Conservation (phyloP, 2,888 invertebrate species). For the Poecilobothrus nobilitatus region DNA sequence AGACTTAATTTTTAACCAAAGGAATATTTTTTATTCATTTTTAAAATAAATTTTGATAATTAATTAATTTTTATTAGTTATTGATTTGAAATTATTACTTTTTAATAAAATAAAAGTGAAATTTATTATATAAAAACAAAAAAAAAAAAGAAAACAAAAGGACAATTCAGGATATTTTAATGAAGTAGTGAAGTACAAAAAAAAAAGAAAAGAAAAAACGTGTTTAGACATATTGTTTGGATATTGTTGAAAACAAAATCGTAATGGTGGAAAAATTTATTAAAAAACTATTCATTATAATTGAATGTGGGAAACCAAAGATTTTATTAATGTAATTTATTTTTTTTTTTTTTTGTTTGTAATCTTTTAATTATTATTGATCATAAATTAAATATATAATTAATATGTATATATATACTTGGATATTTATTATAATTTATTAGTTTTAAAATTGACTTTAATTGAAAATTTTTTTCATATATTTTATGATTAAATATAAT, state of each 20-base stretch:
- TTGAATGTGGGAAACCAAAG: neutral
- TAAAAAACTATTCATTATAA: neutral
- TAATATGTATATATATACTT: too few relatives aligned
- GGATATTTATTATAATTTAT: too few relatives aligned
- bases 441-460: too few relatives aligned
- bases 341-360: neutral
- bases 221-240: too few relatives aligned
- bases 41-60: neutral
- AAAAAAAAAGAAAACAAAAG: neutral
- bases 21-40: too few relatives aligned
- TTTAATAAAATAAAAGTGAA: neutral
- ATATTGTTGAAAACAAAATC: neutral
- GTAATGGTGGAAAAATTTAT: neutral
- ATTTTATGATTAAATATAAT: too few relatives aligned
- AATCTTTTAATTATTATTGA: neutral
- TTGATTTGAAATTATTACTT: conserved; percentile 6
- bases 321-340: neutral
- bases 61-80: neutral
- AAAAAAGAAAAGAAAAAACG: too few relatives aligned
- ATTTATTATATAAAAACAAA: neutral
- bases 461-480: too few relatives aligned
- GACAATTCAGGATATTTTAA: neutral
- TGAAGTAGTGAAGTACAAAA: too few relatives aligned
- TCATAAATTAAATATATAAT: neutral
- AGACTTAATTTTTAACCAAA: too few relatives aligned